Evolutionary conservation across 2,797 vertebrate species (phyloP).

Genomic region (Crotalus adamanteus): DNA sequence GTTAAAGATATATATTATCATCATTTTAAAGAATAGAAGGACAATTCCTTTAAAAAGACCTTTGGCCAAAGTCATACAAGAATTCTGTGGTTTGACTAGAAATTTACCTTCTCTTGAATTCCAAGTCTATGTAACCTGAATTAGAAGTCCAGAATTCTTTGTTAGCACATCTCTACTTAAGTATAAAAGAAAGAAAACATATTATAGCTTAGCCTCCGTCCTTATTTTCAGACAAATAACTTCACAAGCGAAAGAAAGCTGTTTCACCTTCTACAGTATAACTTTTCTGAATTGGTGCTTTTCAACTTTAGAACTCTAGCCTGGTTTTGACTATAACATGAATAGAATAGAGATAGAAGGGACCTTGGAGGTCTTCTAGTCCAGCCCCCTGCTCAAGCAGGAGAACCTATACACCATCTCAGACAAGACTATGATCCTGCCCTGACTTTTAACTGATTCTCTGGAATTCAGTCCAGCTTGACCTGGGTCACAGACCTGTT

Average conservation of each 20-base stretch:
- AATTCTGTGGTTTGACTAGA: conserved; percentile 14
- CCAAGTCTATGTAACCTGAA: background rate
- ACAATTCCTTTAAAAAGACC: background rate
- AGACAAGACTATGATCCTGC: background rate
- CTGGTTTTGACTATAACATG: background rate
- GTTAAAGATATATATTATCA: conserved; percentile 30
- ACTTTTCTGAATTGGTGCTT: background rate
- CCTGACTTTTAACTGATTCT: background rate
- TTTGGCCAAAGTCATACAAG: conserved; percentile 14
- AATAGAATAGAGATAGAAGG: too few species aligned
- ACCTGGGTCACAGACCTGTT: background rate
- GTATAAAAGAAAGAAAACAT: background rate
- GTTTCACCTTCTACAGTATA: background rate
- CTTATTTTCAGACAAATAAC: background rate
- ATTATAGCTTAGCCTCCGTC: background rate
- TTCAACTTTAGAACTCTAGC: background rate
- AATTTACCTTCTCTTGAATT: conserved; percentile 22
- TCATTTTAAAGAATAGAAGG: conserved; percentile 17
- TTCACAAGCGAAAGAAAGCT: background rate
- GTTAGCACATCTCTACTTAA: background rate
- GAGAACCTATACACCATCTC: too few species aligned
- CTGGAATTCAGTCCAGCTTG: background rate
- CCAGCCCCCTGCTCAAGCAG: too few species aligned
- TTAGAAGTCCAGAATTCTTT: background rate
- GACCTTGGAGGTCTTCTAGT: too few species aligned